Base-by-base conservation (phyloP, 2,113 vertebrate species). In the Oreochromis spilurus region DNA sequence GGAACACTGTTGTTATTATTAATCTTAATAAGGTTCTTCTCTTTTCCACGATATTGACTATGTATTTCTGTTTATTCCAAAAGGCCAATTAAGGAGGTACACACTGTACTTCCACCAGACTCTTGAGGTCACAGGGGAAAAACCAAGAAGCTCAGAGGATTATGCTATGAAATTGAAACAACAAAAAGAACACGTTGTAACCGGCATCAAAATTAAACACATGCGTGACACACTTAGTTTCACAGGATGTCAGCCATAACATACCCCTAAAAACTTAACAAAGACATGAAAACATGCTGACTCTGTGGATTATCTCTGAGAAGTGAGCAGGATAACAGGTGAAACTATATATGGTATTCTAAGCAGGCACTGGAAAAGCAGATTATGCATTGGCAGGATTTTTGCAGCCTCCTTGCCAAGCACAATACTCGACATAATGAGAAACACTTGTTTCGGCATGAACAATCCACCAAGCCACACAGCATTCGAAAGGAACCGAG, bases 281-380 rank as follows among this genome's bases (percentile, higher is more conserved):
- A 84, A 91, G 79, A 60, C 86, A 79, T 57, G 78, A 82, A 90
- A 91, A 90, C 82, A 85, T 60, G 81, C 57, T 72, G 88, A 90
- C 90, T 87, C 48, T 79, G 91, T 67, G 90, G 92, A 94, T 91
- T 91, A 93, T 88, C 88, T 85, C 79, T 7, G 31, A 85, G 89
- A 93, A 90, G 83, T 85, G 88, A 92, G 91, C 90, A 84, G 88
- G 84, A 93, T 89, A 91, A 92, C 93, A 95, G 95, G 95, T 95
- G 94, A 94, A 95, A 93, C 93, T 93, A 95, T 94, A 96, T 93
- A 93, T 93, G 93, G 93, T 92, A 93, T 94, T 95, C 90, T 89
- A 94, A 94, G 90, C 91, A 92, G 90, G 94, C 91, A 79, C 36
- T 95, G 92, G 92, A 92, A 87, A 77, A 94, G 94, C 88, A 91